Base-by-base conservation (phyloP, 2,113 vertebrate genomes). In the Brachionichthys hirsutus region DNA sequence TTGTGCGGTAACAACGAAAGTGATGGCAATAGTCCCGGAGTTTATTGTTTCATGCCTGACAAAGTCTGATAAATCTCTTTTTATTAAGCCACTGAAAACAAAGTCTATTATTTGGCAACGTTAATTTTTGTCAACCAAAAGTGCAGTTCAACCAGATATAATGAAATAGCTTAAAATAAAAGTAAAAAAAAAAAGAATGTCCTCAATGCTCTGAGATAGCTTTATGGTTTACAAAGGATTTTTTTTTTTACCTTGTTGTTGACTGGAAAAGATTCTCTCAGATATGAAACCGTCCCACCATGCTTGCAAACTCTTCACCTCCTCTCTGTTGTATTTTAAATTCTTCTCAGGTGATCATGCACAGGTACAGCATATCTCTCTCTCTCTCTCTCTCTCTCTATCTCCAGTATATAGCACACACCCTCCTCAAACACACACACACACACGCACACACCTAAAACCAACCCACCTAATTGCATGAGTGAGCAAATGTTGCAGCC, bases 321-420 rank as follows among this genome's bases (percentile, higher is more conserved):
- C 38, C 50, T 67, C 34, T 53, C 18, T 63, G 16, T 48, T 63
- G 3, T 54, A 4, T 43, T 41, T 44, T 11, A 22, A n/a, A 4
- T 62, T 49, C 56, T 71, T 30, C 67, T 84, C 83, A 86, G 77
- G 82, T 88, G 80, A 69, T 47, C 30, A 11, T 24, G 58, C 17
- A 73, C 80, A 87, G 85, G 79, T 88, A 68, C 59, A 86, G 80
- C 83, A 81, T 85, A 84, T 85, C 81, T 65, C 59, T 61, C 58
- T 45, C 58, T 65, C 62, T 68, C 49, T 22, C 67, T 61, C 58
- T 68, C 40, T 53, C 71, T 41, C 53, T 58, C 35, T 38, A 6
- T 44, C 51, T 53, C 54, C 62, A 24, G 44, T 59, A 41, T 20
- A 2, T 2, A 65, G 60, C 69, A 50, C 86, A 82, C 85, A 80